A percentile compares a stretch with the other conserved stretches of the same genome.
Evolutionary conservation across 2,797 vertebrate genomes (phyloP).

Genomic region (Helicolenus hilgendorfi): DNA sequence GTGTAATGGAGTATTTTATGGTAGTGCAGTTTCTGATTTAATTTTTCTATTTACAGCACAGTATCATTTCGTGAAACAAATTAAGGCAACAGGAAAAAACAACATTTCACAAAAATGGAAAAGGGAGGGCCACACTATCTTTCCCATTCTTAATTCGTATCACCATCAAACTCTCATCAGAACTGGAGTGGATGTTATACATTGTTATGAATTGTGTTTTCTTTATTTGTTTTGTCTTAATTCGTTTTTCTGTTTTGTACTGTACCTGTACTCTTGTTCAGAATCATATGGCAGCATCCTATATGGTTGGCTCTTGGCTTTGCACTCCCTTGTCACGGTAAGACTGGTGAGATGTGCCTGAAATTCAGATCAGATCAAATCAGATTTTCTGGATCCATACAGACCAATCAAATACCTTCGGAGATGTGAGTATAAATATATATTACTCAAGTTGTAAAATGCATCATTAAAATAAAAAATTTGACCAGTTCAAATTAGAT

Average conservation of each 20-base stretch:
- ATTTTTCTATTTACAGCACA: background rate
- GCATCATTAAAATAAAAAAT: background rate
- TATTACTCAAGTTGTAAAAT: background rate
- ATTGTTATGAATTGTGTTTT: background rate
- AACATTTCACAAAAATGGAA: background rate
- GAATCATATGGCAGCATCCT: background rate
- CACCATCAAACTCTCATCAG: too few species aligned
- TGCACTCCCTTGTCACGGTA: conserved; percentile 57
- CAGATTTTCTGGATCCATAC: background rate
- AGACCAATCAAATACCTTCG: background rate
- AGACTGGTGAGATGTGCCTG: background rate
- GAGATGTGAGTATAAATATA: background rate
- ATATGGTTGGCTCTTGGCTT: background rate
- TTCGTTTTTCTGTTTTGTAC: background rate
- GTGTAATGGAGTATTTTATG: background rate
- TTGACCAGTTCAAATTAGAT: background rate
- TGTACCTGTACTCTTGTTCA: background rate
- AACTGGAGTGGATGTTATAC: too few species aligned
- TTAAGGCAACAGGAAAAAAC: background rate
- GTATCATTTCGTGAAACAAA: too few species aligned
- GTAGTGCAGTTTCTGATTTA: background rate
- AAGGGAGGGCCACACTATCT: background rate
- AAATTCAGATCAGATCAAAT: background rate
- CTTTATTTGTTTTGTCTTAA: background rate
- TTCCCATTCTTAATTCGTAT: background rate